Conservation (phyloP, 2,797 vertebrate genomes). For the Uromys caudimaculatus region DNA sequence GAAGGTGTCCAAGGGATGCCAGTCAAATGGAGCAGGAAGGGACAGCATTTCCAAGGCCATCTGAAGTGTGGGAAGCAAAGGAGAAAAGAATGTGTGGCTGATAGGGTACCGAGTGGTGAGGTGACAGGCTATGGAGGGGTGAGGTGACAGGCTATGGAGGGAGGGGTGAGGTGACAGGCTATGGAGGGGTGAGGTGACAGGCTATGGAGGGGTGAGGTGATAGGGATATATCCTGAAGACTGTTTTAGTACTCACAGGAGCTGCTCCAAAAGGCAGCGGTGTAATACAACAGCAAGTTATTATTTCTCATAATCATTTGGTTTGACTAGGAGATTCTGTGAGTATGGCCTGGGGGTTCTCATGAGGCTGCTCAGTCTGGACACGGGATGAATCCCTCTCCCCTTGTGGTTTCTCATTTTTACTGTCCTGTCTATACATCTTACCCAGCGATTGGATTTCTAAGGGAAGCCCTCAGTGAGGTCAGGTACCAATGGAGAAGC, state of each 20-base stretch:
- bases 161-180: not conserved
- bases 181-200: not conserved
- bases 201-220: not conserved
- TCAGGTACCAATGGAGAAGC: not conserved
- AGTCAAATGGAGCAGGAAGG: not conserved
- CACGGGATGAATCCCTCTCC: not conserved
- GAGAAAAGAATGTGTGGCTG: not conserved
- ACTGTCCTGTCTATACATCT: not conserved
- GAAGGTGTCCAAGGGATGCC: not conserved
- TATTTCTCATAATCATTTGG: not conserved
- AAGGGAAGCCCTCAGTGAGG: not conserved
- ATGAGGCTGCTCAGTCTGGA: not conserved
- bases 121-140: not conserved
- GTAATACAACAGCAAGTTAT: not conserved
- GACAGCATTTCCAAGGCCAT: not conserved
- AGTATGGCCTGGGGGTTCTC: not conserved
- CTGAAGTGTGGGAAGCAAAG: not conserved
- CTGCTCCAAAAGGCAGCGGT: not conserved
- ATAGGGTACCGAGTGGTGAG: not conserved
- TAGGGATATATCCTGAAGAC: not conserved
- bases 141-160: not conserved
- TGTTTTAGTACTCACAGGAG: not conserved
- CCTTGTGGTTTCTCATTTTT: not conserved
- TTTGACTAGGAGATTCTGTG: not conserved
- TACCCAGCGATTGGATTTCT: not conserved